phyloP scores from a whole-genome alignment of 2,113 vertebrate genomes.

The Cromileptes altivelis region DNA sequence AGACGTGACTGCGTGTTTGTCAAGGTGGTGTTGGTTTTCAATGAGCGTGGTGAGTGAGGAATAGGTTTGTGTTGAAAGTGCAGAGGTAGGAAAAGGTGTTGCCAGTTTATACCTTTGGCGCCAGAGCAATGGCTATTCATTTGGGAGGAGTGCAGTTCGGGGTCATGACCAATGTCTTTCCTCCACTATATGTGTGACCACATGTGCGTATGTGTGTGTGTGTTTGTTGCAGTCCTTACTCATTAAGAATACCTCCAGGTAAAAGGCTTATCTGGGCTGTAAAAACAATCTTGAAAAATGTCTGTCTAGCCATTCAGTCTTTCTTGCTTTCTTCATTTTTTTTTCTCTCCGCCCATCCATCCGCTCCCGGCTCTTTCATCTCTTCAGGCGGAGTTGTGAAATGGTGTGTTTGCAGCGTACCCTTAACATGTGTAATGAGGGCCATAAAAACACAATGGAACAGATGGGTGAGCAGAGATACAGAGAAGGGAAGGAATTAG shows the following conservation, averaged over 20 bases:
- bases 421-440: conserved; percentile 61
- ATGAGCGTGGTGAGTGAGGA: conserved; percentile 45
- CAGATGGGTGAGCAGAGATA: conserved; percentile 40
- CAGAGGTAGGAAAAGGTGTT: conserved; percentile 61
- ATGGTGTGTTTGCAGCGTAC: conserved; percentile 54
- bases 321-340: conserved; percentile 34
- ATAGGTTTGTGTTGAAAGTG: conserved; percentile 31
- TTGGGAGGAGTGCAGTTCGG: conserved; percentile 59
- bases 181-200: conserved; percentile 4
- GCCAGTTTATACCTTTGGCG: conserved; percentile 34
- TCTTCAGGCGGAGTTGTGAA: conserved; percentile 70
- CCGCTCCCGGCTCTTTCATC: conserved; percentile 47
- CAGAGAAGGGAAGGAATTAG: background rate
- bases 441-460: conserved; percentile 66
- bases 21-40: conserved; percentile 31
- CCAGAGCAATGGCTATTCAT: conserved; percentile 59
- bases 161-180: conserved; percentile 56
- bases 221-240: conserved; percentile 11
- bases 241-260: conserved; percentile 49
- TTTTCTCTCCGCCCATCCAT: conserved; percentile 14
- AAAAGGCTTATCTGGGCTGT: conserved; percentile 56
- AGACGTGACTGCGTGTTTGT: conserved; percentile 44
- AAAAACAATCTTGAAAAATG: conserved; percentile 71
- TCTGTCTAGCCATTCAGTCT: conserved; percentile 2
- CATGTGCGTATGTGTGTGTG: conserved; percentile 18